Evolutionary conservation across 2,888 invertebrate species (phyloP).

Genomic region (Sclerodermus sp.): DNA sequence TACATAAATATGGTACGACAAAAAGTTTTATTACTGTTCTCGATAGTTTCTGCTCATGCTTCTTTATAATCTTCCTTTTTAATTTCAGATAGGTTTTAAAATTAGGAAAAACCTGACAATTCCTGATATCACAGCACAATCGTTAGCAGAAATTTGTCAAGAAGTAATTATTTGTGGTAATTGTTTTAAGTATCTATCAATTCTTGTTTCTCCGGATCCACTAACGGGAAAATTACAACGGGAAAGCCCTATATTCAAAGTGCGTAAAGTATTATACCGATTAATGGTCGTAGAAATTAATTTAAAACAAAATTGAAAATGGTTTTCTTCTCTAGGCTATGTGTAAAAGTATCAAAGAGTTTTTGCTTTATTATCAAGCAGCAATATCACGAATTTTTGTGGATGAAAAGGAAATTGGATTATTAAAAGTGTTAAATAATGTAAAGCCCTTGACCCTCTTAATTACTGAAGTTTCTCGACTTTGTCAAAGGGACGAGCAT

Average conservation of each 20-base stretch:
- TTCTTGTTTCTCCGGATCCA: slow-evolving; percentile 33
- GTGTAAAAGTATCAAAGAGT: slow-evolving; percentile 48
- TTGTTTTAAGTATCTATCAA: slow-evolving; percentile 43
- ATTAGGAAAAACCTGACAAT: slow-evolving; percentile 38
- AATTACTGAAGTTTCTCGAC: slow-evolving; percentile 42
- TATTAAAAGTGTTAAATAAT: slow-evolving; percentile 35
- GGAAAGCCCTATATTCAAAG: slow-evolving; percentile 50
- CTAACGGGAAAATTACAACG: slow-evolving; percentile 37
- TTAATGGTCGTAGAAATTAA: no score
- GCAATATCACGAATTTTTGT: slow-evolving; percentile 39
- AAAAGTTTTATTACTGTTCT: background rate
- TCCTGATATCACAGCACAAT: slow-evolving; percentile 33
- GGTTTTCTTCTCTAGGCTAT: slow-evolving; percentile 36
- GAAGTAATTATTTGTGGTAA: slow-evolving; percentile 48
- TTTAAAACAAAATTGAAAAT: no score
- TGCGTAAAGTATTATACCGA: slow-evolving; percentile 17
- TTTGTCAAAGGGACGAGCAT: slow-evolving; percentile 42
- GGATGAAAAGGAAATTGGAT: slow-evolving; percentile 20
- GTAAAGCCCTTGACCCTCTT: slow-evolving; percentile 41
- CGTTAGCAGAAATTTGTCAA: slow-evolving; percentile 34
- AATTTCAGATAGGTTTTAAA: slow-evolving; percentile 37
- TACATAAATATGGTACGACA: slow-evolving; percentile 33
- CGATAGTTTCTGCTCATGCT: background rate
- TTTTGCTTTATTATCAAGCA: slow-evolving; percentile 48
- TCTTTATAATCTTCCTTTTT: background rate